Evolutionary conservation across 2,888 invertebrate species (phyloP), one percentile per base, ranked within the genome.

Genomic region (Pseudococcus viburni): DNA sequence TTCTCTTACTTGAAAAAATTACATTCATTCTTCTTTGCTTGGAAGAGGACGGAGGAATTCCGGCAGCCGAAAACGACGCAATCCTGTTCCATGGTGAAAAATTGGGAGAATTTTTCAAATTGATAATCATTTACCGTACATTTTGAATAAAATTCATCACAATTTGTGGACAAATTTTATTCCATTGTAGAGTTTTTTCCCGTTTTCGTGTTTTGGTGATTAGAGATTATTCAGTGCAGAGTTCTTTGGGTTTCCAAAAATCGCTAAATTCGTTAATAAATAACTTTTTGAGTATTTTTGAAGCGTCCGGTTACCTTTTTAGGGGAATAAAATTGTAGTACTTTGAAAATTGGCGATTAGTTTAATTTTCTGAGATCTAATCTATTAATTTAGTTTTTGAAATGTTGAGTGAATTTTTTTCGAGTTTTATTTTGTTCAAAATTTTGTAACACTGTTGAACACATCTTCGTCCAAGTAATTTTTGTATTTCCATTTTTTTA

Each of bases 11-110:
- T 68, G 86, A 86, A 86, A 46, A 86, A 86, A 19, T 68, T 68
- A 64, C 86, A 86, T 19, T 68, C 73, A 68, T 33, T 86, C 64
- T 86, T 86, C 86, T 46, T 59, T 68, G 59, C 8, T 68, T 86
- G 33, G 7, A 42, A 46, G 17, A 46, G 19, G 2, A 55, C 55
- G n/a, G 68, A 39, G 64, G 86, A 86, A 46, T 86, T 86, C 33
- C 86, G 59, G 22, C 86, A 86, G 26, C 86, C 86, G 22, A 86
- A 68, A 39, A 86, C 86, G 15, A 86, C 68, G 22, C 86, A 86
- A 12, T 86, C 55, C 12, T 85, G 51, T 12, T 85, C 84, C 84
- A 85, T 85, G 33, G 19, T 55, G 39, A 51, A 51, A 11, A 19
- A 84, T 12, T 4, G 22, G 1, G 84, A 48, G 0, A 9, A 19